Evolutionary conservation across 2,113 vertebrate species (phyloP).

Genomic region (Dendropsophus ebraccatus): DNA sequence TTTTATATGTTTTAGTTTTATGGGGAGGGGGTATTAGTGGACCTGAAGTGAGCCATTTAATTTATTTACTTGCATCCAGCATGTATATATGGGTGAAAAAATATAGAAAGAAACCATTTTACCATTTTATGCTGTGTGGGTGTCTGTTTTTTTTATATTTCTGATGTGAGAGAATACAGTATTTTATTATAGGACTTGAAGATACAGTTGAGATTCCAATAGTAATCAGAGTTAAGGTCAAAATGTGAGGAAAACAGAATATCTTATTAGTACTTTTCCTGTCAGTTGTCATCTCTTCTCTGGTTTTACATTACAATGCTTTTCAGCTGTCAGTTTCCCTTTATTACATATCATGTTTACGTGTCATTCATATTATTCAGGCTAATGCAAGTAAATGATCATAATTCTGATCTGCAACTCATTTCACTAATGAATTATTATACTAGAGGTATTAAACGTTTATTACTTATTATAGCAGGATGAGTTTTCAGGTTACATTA

Average conservation of each 20-base stretch:
- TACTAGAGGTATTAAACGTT: background rate
- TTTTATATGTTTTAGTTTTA: too few species aligned
- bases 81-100: too few species aligned
- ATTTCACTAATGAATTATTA: background rate
- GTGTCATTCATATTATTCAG: background rate
- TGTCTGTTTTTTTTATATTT: too few species aligned
- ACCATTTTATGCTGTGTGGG: too few species aligned
- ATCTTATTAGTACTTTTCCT: background rate
- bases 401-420: background rate
- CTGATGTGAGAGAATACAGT: background rate
- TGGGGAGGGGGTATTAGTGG: too few species aligned
- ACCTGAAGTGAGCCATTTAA: too few species aligned
- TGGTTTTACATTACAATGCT: background rate
- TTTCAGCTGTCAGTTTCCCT: background rate
- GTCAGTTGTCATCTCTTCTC: background rate
- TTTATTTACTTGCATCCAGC: too few species aligned
- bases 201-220: background rate
- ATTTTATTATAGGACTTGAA: background rate
- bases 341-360: background rate
- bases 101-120: too few species aligned
- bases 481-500: too few species aligned
- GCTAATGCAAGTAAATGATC: background rate
- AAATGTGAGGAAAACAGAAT: background rate
- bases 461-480: too few species aligned
- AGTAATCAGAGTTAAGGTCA: background rate